Evolutionary conservation across 1,140 invertebrate genomes (phyloP).

Genomic region (Magallana gigas): DNA sequence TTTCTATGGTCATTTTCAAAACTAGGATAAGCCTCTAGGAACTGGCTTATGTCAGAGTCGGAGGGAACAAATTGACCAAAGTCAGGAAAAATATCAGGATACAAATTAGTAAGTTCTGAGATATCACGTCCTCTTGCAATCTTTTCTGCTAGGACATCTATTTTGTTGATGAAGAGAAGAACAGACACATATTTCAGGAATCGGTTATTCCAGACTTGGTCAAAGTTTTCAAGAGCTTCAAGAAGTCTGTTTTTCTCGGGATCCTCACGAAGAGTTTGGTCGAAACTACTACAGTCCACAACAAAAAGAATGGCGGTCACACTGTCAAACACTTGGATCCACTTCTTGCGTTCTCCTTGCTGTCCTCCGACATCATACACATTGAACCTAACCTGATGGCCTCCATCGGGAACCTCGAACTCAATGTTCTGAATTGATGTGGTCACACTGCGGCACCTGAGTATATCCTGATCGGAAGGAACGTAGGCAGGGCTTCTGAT

Average conservation of each 20-base stretch:
- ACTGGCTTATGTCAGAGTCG: constrained; percentile 70
- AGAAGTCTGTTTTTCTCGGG: constrained; percentile 84
- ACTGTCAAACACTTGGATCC: constrained; percentile 91
- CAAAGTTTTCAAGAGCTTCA: constrained; percentile 86
- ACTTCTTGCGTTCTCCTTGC: constrained; percentile 89
- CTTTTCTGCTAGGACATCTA: constrained; percentile 88
- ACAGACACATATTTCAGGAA: constrained; percentile 87
- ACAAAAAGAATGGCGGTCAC: constrained; percentile 89
- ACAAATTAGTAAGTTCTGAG: constrained; percentile 60
- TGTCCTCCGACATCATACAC: constrained; percentile 85
- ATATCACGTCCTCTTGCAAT: constrained; percentile 82
- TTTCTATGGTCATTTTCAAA: constrained; percentile 50
- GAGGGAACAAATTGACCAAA: constrained; percentile 66
- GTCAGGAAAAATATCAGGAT: constrained; percentile 67
- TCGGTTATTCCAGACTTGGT: constrained; percentile 88
- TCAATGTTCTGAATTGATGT: constrained; percentile 75
- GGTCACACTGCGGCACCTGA: constrained; percentile 74
- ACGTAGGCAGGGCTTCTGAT: constrained; percentile 69
- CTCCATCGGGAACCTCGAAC: constrained; percentile 71
- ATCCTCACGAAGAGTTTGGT: constrained; percentile 88
- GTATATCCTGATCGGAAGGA: constrained; percentile 77
- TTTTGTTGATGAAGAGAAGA: constrained; percentile 91
- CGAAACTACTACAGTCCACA: constrained; percentile 88
- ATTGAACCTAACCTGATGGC: constrained; percentile 70
- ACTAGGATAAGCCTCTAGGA: constrained; percentile 67